These are phyloP conservation scores for Gila robusta DNA, from an alignment of 2,797 vertebrate genomes.

Conservation along the genomic window DNA sequence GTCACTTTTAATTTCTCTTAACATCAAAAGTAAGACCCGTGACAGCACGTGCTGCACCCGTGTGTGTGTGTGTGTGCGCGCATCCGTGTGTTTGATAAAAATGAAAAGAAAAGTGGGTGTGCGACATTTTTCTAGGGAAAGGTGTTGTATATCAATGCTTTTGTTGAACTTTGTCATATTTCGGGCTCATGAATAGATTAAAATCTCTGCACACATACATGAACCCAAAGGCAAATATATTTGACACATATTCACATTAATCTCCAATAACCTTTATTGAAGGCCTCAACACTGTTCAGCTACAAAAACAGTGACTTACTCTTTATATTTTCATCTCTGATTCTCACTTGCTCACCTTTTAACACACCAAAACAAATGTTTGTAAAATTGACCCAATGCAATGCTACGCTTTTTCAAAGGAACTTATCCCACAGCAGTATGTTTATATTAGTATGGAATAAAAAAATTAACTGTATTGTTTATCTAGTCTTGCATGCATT, in stretches of 20 bases:
- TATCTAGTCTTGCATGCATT: neutral
- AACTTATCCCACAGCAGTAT: no score
- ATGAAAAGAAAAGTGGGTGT: neutral
- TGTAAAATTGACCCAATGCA: neutral
- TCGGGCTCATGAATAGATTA: neutral
- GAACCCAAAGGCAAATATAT: conserved; percentile 15
- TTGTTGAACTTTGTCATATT: conserved; percentile 23
- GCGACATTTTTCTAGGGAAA: neutral
- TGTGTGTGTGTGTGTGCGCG: neutral
- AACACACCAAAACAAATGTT: neutral
- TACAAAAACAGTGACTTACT: neutral
- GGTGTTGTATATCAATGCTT: conserved; percentile 10
- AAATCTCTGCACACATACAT: neutral
- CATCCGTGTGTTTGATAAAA: conserved; percentile 16
- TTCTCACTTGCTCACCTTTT: neutral
- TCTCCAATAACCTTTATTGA: neutral
- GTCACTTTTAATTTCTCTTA: conserved; percentile 12
- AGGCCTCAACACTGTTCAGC: neutral
- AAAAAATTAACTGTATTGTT: neutral
- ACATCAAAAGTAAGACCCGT: conserved; percentile 53
- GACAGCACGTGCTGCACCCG: conserved; percentile 15
- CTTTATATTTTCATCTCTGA: neutral
- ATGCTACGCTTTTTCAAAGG: no score
- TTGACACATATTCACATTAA: conserved; percentile 12
- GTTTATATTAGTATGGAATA: neutral